These are phyloP conservation scores for Sebastes hubbsi DNA, from an alignment of 2,797 vertebrate species.

Conservation along the genomic window DNA sequence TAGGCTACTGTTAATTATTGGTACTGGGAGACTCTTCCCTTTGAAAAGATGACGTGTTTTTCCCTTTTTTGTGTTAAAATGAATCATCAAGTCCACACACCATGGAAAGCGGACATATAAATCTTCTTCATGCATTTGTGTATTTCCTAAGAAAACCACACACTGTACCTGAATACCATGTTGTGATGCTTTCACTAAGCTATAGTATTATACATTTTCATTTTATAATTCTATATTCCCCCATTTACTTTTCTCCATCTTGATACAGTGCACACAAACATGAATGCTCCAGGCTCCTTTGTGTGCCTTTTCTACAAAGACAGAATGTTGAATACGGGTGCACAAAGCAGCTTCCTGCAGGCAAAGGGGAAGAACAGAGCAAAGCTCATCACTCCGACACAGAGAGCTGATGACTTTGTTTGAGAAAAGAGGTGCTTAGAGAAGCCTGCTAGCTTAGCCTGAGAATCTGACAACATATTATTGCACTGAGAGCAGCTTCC, in stretches of 20 bases:
- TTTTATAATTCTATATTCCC: too few species aligned
- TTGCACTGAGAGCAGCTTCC: constrained; percentile 9
- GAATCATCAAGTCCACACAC: neutral
- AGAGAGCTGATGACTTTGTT: constrained; percentile 37
- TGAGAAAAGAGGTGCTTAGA: constrained; percentile 44
- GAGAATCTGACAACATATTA: constrained; percentile 20
- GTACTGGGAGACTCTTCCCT: neutral
- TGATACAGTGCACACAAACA: neutral
- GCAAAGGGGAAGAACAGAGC: constrained; percentile 34
- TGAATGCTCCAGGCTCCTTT: constrained; percentile 35
- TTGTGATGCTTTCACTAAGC: too few species aligned
- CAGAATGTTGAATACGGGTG: constrained; percentile 23
- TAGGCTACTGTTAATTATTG: neutral
- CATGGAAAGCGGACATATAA: neutral
- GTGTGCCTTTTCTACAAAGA: constrained; percentile 46
- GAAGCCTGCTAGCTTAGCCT: constrained; percentile 53
- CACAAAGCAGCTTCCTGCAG: constrained; percentile 48
- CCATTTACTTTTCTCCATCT: neutral
- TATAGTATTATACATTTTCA: too few species aligned
- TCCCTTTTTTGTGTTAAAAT: neutral
- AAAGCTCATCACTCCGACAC: constrained; percentile 38
- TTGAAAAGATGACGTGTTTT: neutral
- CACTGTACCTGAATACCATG: too few species aligned
- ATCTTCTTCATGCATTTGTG: neutral
- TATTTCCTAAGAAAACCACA: too few species aligned